phyloP scores from a whole-genome alignment of 2,888 invertebrate genomes.

The Uloborus plumipes region DNA sequence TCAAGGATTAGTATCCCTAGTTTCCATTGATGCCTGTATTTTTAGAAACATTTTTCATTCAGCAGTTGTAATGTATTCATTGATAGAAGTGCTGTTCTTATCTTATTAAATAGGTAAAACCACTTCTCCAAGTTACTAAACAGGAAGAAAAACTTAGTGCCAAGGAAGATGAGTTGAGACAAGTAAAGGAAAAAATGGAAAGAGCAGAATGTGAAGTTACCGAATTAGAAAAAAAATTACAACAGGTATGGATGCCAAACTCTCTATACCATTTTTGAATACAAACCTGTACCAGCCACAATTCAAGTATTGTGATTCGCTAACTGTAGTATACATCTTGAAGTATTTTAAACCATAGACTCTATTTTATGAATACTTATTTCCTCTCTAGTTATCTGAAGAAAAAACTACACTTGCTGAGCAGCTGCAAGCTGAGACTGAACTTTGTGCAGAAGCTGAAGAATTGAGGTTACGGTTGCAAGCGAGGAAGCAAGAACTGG shows the following conservation, averaged over 20 bases:
- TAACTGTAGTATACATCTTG: background rate
- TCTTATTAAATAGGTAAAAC: slow-evolving; percentile 78
- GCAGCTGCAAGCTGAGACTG: slow-evolving; percentile 95
- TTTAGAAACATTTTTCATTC: background rate
- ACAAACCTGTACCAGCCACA: no score
- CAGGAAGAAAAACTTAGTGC: slow-evolving; percentile 97
- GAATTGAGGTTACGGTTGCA: slow-evolving; percentile 91
- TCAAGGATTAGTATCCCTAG: background rate
- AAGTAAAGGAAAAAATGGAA: slow-evolving; percentile 86
- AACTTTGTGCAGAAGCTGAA: slow-evolving; percentile 97
- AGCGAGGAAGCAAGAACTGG: slow-evolving; percentile 83
- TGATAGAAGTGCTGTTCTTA: background rate
- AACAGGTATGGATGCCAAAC: slow-evolving; percentile 68
- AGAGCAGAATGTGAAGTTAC: slow-evolving; percentile 77
- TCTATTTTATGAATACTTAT: background rate
- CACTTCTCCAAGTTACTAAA: slow-evolving; percentile 96
- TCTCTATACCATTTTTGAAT: no score
- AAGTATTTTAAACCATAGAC: background rate
- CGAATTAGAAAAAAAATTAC: slow-evolving; percentile 75
- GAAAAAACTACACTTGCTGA: slow-evolving; percentile 95
- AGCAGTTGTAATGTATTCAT: background rate
- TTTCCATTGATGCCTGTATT: background rate
- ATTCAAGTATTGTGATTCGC: background rate
- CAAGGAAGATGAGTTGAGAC: slow-evolving; percentile 95
- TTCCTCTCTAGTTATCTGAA: slow-evolving; percentile 77